These are phyloP conservation scores for Acinonyx jubatus DNA, from an alignment of 2,113 vertebrate genomes.

Conservation along the genomic window DNA sequence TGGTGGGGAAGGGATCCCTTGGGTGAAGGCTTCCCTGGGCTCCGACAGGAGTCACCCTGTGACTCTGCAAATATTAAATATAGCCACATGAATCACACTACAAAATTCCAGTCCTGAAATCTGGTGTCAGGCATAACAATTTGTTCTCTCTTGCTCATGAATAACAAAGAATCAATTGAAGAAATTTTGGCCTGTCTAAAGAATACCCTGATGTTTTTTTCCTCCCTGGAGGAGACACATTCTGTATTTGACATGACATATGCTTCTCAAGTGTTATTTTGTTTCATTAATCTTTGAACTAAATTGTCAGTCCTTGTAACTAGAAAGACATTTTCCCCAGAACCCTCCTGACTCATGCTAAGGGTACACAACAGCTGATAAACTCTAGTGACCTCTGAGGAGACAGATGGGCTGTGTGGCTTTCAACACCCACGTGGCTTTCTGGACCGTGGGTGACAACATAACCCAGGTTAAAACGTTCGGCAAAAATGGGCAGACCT, in stretches of 20 bases:
- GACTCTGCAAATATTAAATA: slow-evolving; percentile 77
- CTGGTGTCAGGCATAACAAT: slow-evolving; percentile 63
- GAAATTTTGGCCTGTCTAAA: background rate
- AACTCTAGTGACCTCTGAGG: slow-evolving; percentile 60
- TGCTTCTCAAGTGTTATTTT: background rate
- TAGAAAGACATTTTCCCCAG: slow-evolving; percentile 38
- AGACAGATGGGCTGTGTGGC: slow-evolving; percentile 21
- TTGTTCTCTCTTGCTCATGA: slow-evolving; percentile 52
- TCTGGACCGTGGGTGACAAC: background rate
- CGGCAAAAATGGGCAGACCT: background rate
- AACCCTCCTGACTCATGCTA: slow-evolving; percentile 63
- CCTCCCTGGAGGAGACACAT: background rate
- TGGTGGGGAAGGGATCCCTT: background rate
- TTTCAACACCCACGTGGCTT: slow-evolving; percentile 14
- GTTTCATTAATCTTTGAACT: slow-evolving; percentile 15
- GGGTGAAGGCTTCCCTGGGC: background rate
- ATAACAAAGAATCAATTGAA: slow-evolving; percentile 29
- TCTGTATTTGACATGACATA: background rate
- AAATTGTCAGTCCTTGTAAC: slow-evolving; percentile 17
- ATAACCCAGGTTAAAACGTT: background rate
- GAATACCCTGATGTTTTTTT: background rate
- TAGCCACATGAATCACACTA: slow-evolving; percentile 70
- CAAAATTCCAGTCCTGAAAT: slow-evolving; percentile 63
- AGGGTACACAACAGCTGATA: slow-evolving; percentile 71
- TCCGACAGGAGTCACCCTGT: slow-evolving; percentile 10